A percentile compares a stretch with the other conserved stretches of the same genome.
These are phyloP conservation scores for Amphipoea oculea DNA, from an alignment of 2,888 invertebrate genomes.

Conservation along the genomic window DNA sequence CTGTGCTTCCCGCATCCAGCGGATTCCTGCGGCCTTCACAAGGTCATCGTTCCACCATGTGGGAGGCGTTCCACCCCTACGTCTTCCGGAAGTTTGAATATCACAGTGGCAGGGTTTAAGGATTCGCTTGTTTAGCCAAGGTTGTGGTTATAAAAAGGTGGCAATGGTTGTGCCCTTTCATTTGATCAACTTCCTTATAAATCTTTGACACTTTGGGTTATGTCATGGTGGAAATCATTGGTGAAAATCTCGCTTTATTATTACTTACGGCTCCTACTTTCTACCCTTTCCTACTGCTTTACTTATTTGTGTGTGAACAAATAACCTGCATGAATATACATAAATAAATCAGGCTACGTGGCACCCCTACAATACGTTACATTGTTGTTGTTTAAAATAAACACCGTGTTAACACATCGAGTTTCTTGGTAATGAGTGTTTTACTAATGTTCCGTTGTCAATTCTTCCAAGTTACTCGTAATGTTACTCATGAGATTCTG, in stretches of 20 bases:
- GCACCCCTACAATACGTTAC: neutral
- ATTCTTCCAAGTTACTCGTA: neutral
- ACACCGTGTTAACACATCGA: neutral
- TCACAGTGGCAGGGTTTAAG: neutral
- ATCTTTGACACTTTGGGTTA: no score
- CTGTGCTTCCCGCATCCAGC: neutral
- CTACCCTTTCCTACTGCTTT: no score
- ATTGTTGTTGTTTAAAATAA: constrained; percentile 7
- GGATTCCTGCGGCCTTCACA: neutral
- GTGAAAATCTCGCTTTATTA: neutral
- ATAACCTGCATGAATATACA: no score
- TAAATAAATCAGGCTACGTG: neutral
- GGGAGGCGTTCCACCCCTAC: neutral
- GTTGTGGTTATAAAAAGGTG: neutral
- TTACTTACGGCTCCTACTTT: no score
- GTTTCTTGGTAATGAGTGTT: neutral
- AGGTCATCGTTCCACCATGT: neutral
- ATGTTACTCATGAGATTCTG: neutral
- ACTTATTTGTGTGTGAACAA: no score
- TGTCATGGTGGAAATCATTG: neutral
- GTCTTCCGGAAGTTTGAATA: neutral
- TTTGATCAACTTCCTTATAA: no score
- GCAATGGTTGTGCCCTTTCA: no score
- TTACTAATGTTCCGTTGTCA: neutral
- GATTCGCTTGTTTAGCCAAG: neutral